Conservation (phyloP, 2,113 vertebrate species). For the Pollachius pollachius region DNA sequence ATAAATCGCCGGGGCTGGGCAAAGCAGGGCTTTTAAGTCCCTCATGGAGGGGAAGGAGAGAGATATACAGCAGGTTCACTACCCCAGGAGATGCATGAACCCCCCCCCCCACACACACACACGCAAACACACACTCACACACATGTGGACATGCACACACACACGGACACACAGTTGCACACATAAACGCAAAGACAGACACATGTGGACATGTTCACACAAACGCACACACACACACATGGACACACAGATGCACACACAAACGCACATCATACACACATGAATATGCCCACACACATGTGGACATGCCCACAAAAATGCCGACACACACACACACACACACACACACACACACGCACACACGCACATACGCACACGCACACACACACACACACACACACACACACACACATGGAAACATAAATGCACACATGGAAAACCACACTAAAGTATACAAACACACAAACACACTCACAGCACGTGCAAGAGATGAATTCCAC, state of each 20-base stretch:
- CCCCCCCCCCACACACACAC: conserved; percentile 30
- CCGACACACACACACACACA: neutral
- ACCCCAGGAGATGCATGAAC: conserved; percentile 66
- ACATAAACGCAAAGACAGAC: neutral
- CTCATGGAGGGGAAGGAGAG: conserved; percentile 55
- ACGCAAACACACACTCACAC: conserved; percentile 16
- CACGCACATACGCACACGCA: neutral
- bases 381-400: neutral
- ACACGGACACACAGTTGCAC: neutral
- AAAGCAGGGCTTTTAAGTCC: conserved; percentile 63
- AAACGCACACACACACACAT: conserved; percentile 11
- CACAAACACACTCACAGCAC: too few species aligned
- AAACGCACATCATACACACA: neutral
- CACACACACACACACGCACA: conserved; percentile 10
- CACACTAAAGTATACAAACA: too few species aligned
- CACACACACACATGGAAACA: conserved; percentile 16
- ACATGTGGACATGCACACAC: neutral
- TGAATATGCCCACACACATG: neutral
- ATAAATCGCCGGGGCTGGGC: conserved; percentile 66
- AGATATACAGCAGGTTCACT: conserved; percentile 61
- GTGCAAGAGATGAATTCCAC: too few species aligned
- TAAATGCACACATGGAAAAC: conserved; percentile 1
- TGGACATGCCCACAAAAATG: neutral
- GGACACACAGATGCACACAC: conserved; percentile 4
- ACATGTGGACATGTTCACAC: neutral